Percentiles rank a stretch among this genome's conserved stretches.
Evolutionary conservation across 2,797 vertebrate species (phyloP).

Genomic region (Notamacropus eugenii): DNA sequence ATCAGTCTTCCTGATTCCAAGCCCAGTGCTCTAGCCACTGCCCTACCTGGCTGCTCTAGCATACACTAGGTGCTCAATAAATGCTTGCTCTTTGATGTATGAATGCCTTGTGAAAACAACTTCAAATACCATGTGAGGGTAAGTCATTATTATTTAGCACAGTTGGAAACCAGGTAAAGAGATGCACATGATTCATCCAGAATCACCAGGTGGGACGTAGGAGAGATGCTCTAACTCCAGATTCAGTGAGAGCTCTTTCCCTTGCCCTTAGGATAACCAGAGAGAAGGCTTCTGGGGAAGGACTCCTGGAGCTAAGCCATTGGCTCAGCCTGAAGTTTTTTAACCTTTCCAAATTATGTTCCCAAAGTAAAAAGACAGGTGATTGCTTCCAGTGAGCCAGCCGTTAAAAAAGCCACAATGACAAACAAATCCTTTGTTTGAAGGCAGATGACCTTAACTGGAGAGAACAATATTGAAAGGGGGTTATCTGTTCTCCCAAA

Average conservation of each 20-base stretch:
- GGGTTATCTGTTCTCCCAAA: neutral
- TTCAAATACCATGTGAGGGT: neutral
- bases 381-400: constrained; percentile 46
- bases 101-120: neutral
- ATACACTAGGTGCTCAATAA: neutral
- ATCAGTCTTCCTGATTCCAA: neutral
- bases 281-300: neutral
- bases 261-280: neutral
- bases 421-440: constrained; percentile 67
- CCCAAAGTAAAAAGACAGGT: constrained; percentile 68
- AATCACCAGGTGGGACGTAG: neutral
- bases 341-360: neutral
- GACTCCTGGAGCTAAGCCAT: neutral
- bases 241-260: neutral
- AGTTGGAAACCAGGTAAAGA: neutral
- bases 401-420: neutral
- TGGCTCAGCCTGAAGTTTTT: neutral
- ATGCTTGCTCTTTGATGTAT: neutral
- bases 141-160: neutral
- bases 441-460: constrained; percentile 37
- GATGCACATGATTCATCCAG: neutral
- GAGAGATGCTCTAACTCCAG: neutral
- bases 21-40: neutral
- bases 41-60: neutral
- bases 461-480: neutral